Evolutionary conservation across 2,888 invertebrate species (phyloP), one percentile per base, ranked within the genome.

Genomic region (Campoletis raptor): DNA sequence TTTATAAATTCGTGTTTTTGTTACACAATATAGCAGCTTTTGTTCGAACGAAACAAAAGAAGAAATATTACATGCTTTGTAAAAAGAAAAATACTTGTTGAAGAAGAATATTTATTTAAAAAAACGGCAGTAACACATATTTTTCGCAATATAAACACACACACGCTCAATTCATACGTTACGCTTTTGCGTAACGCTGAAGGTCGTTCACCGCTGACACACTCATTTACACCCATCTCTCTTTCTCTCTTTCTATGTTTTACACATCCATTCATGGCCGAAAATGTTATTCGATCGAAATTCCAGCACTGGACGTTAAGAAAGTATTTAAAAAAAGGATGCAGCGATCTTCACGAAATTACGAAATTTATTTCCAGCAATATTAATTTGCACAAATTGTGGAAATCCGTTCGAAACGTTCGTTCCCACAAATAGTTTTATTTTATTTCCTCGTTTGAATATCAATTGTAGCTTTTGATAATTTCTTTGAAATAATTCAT

Each of bases 191-290:
- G 37, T 45, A 42, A 36, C 48, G 45, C 72, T 67, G 80, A 64
- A 72, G 61, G 72, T 64, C 64, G 42, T 54, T 80, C 70, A 64
- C 72, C 52, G 70, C 64, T 72, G 42, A 69, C 21, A 45, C 69
- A 45, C n/a, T 40, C 69, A 15, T 42, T 18, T 67, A 9, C 36
- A 36, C 36, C 30, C 30, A 30, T 30, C 30, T 30, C 30, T 30
- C 30, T 30, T 3, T 30, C 30, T 30, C 30, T 30, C 30, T 30
- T 30, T 30, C 30, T 30, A 30, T 61, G 61, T 30, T 61, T 61
- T 15, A 30, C 61, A 61, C 61, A 30, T 61, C 24, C 30, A 61
- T 61, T 30, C 15, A 61, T 30, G 6, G 61, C 30, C 7, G 15
- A 30, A 30, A 15, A 5, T 12, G 5, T 61, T 30, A 30, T 61